Evolutionary conservation across 1,140 invertebrate species (phyloP), one percentile per base, ranked within the genome.

Genomic region (Aphis gossypii): DNA sequence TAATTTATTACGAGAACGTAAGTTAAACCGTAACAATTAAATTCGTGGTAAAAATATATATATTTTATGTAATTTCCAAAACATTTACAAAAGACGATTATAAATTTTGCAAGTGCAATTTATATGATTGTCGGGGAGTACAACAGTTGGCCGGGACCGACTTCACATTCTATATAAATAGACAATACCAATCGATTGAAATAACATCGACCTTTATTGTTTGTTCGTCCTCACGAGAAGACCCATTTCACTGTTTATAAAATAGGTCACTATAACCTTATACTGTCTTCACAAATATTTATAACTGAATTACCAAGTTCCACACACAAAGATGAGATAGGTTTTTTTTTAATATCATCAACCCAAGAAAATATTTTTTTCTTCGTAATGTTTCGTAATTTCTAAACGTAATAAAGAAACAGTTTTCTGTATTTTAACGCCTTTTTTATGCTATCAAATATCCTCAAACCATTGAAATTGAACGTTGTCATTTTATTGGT

Each of bases 151-250:
- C 87, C 51, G 30, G 46, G 21, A 54, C 87, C n/a, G n/a, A 89
- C 48, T 38, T 54, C 20, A 18, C 23, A n/a, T 89, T 54, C n/a
- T 21, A 89, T 23, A 54, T n/a, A 54, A 89, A 89, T 54, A 54
- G 87, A 89, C 87, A 89, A 51, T 38, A 48, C n/a, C 87, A 35
- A 89, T 89, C 87, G 87, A 89, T 89, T 54, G 46, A 38, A 89
- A 89, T 51, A 89, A 38, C 87, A 54, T 54, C 46, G 48, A 89
- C 87, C 84, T 44, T 86, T 54, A 88, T 51, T 87, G 44, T 30
- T 46, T 46, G 84, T 89, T 54, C n/a, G 46, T 89, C 48, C 48
- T n/a, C 87, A 35, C 18, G 30, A 88, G 46, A 51, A 51, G 51
- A 25, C 87, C 5, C 46, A 35, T 54, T 51, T 51, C 2, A 20